phyloP scores from a whole-genome alignment of 2,797 vertebrate genomes.

The Sparidentex hasta region DNA sequence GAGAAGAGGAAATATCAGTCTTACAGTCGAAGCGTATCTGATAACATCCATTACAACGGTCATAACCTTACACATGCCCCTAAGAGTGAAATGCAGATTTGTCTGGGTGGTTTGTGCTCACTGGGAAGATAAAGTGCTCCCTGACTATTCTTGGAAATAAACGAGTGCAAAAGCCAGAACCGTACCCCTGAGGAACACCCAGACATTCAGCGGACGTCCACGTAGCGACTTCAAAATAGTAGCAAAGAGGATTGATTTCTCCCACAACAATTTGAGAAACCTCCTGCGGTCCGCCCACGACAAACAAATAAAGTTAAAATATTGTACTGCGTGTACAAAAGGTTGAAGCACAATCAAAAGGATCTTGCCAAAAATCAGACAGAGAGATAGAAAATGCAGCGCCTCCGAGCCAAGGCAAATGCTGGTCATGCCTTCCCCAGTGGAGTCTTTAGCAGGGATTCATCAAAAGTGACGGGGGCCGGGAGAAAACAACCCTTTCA shows the following conservation, averaged over 20 bases:
- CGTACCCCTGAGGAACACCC: slow-evolving; percentile 86
- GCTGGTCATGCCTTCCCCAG: slow-evolving; percentile 71
- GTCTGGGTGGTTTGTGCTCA: slow-evolving; percentile 40
- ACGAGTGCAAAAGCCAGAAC: slow-evolving; percentile 70
- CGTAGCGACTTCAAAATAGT: slow-evolving; percentile 85
- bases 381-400: slow-evolving; percentile 74
- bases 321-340: slow-evolving; percentile 85
- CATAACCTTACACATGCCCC: slow-evolving; percentile 38
- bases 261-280: slow-evolving; percentile 87
- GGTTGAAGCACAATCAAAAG: slow-evolving; percentile 81
- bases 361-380: slow-evolving; percentile 59
- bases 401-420: slow-evolving; percentile 83
- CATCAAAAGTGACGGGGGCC: slow-evolving; percentile 80
- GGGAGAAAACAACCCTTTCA: slow-evolving; percentile 79
- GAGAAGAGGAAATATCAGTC: slow-evolving; percentile 10
- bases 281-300: slow-evolving; percentile 85
- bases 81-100: slow-evolving; percentile 33
- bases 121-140: slow-evolving; percentile 56
- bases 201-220: slow-evolving; percentile 87
- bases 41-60: slow-evolving; percentile 36
- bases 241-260: slow-evolving; percentile 87
- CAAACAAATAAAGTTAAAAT: slow-evolving; percentile 87
- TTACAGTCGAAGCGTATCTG: slow-evolving; percentile 13
- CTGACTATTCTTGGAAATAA: slow-evolving; percentile 72
- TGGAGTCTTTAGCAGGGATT: slow-evolving; percentile 77